A percentile compares a stretch with the other conserved stretches of the same genome.
Evolutionary conservation across 2,888 invertebrate genomes (phyloP).

Genomic region (Orchesella flavescens): DNA sequence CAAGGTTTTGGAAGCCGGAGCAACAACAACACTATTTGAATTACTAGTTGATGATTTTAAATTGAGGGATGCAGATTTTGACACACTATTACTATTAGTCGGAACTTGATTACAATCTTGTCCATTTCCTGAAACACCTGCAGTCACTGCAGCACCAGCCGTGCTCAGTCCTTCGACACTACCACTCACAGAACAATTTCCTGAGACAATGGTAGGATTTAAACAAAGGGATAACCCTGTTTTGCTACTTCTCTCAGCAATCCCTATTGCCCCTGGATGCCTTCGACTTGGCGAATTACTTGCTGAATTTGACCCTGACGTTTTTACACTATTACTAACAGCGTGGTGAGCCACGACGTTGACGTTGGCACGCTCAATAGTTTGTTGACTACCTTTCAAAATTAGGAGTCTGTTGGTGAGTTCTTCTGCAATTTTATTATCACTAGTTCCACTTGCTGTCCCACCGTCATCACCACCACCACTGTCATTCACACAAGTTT

Average conservation of each 20-base stretch:
- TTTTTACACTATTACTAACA: slow-evolving; percentile 48
- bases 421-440: slow-evolving; percentile 47
- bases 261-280: slow-evolving; percentile 56
- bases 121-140: slow-evolving; percentile 52
- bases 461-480: slow-evolving; percentile 31
- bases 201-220: slow-evolving; percentile 48
- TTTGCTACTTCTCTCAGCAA: slow-evolving; percentile 60
- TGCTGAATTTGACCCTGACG: slow-evolving; percentile 59
- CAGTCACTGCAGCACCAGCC: background rate
- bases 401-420: slow-evolving; percentile 45
- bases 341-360: slow-evolving; percentile 16
- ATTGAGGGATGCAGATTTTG: slow-evolving; percentile 49
- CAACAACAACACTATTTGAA: slow-evolving; percentile 38
- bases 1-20: slow-evolving; percentile 50
- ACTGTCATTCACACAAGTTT: slow-evolving; percentile 26
- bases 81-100: slow-evolving; percentile 22
- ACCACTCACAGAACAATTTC: slow-evolving; percentile 45
- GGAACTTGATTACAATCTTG: slow-evolving; percentile 27
- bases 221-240: slow-evolving; percentile 61
- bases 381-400: slow-evolving; percentile 15
- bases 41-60: slow-evolving; percentile 40
- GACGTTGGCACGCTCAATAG: slow-evolving; percentile 33
- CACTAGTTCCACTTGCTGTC: slow-evolving; percentile 14
- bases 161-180: slow-evolving; percentile 50
- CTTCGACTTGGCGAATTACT: slow-evolving; percentile 57